Base-by-base conservation (phyloP, 2,113 vertebrate species). In the Orycteropus afer region DNA sequence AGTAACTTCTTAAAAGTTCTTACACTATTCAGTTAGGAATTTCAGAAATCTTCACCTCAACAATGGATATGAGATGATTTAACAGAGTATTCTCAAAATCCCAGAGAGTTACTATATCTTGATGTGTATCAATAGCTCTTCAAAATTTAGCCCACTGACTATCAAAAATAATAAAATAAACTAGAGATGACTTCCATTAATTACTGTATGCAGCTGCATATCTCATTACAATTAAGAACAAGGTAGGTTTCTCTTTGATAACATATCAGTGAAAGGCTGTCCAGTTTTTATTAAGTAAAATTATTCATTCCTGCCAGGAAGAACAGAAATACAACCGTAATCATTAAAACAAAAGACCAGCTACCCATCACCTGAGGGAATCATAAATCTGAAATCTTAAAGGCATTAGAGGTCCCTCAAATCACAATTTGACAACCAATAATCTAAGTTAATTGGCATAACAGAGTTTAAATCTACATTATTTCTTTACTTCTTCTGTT, bases 151-250 rank as follows among this genome's bases (percentile, higher is more conserved):
- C 37, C 27, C 29, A 73, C 53, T 17, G 14, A 78, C 11, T 78
- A 63, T 73, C 87, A 83, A 91, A 96, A 82, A 73, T 32, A 93
- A 86, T 47, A 95, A 88, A 93, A 63, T n/a, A 86, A 93, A 93
- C 20, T 20, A 78, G 25, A 10, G 20, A 71, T 61, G 9, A 81
- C 17, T 45, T 89, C 15, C 4, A 77, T 61, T 29, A 22, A 78
- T 40, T 90, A 25, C 45, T 90, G n/a, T 65, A 79, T 89, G 32
- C 32, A 92, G n/a, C 11, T 61, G n/a, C 7, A 51, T 37, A 86
- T n/a, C 57, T 45, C 51, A 93, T 53, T 12, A 85, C 59, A 91
- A 96, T 79, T 86, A 89, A 84, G 42, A 25, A 37, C 12, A 91
- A 90, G 27, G 1, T 3, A 47, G 6, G 10, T 81, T 86, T 77